Evolutionary conservation across 2,797 vertebrate species (phyloP).

Genomic region (Mormyrops attenuatus): DNA sequence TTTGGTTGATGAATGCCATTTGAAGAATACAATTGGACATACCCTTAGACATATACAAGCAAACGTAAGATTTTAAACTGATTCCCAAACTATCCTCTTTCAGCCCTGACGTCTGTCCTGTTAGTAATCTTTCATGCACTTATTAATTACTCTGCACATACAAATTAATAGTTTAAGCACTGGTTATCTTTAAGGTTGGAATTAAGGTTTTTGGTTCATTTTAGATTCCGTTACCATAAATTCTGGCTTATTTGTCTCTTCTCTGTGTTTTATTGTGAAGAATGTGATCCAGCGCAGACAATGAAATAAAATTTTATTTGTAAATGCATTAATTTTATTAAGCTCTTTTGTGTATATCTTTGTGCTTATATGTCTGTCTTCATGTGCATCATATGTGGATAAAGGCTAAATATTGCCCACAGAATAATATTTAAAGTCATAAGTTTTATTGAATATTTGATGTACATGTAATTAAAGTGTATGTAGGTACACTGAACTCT

Average conservation of each 20-base stretch:
- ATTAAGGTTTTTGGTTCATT: slow-evolving; percentile 4
- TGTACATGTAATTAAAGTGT: neutral
- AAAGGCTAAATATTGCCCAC: neutral
- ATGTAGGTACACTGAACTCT: neutral
- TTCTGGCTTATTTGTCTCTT: neutral
- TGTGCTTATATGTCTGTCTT: neutral
- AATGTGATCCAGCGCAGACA: slow-evolving; percentile 27
- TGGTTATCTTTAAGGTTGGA: slow-evolving; percentile 19
- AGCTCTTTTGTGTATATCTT: slow-evolving; percentile 30
- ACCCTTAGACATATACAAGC: slow-evolving; percentile 67
- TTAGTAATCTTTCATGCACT: slow-evolving; percentile 74
- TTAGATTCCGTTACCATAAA: neutral
- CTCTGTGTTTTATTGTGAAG: neutral
- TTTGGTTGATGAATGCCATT: slow-evolving; percentile 74
- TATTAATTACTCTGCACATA: slow-evolving; percentile 77
- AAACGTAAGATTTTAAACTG: slow-evolving; percentile 60
- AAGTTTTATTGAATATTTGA: neutral
- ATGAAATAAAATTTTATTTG: slow-evolving; percentile 28
- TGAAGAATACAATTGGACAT: slow-evolving; percentile 72
- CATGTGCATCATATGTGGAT: neutral
- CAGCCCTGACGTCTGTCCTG: slow-evolving; percentile 64
- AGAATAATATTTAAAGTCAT: neutral
- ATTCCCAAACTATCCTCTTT: slow-evolving; percentile 55
- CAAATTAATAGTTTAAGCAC: slow-evolving; percentile 61
- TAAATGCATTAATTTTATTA: slow-evolving; percentile 28